Evolutionary conservation across 2,113 vertebrate species (phyloP), one percentile per base, ranked within the genome.

Genomic region (Paradoxurus hermaphroditus): DNA sequence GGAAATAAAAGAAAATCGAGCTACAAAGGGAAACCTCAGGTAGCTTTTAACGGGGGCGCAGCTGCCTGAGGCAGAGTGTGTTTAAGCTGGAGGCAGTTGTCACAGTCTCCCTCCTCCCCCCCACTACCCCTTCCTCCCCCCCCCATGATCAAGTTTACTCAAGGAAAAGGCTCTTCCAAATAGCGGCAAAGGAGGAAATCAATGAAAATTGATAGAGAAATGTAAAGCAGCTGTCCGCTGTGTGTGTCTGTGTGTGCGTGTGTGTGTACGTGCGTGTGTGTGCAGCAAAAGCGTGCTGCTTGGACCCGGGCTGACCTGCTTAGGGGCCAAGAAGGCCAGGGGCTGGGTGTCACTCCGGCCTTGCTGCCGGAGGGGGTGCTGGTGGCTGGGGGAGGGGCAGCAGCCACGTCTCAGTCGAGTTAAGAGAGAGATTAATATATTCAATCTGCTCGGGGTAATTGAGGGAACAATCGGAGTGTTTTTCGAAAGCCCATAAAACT

Each of bases 361-460:
- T 59, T 68, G 89, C 73, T 89, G 93, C 72, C 56, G 0, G 73
- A n/a, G 70, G 59, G 51, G 75, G 18, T 0, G 25, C 75, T 51
- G 31, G 91, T 31, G 59, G 46, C 27, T 94, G 97, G 97, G 97
- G 97, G 96, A 95, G 95, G 97, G 96, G 97, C 1, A 7, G 95
- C 96, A 68, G 86, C 96, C 10, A 0, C 90, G 79, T 94, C 95
- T 88, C 95, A 86, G 93, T 96, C 41, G 6, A 96, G 97, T 98
- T 98, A 97, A 95, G 94, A 94, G 92, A 97, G 96, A 98, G 97
- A 98, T 98, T 97, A 98, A 98, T 98, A 98, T 96, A 97, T 98
- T 97, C 98, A 98, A 92, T 97, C 94, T 23, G 84, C 98, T 97
- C 89, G 1, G 97, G 84, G 97, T 98, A 98, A 98, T 98, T 98